phyloP scores from a whole-genome alignment of 2,113 vertebrate species.

The Odontophorus gujanensis region DNA sequence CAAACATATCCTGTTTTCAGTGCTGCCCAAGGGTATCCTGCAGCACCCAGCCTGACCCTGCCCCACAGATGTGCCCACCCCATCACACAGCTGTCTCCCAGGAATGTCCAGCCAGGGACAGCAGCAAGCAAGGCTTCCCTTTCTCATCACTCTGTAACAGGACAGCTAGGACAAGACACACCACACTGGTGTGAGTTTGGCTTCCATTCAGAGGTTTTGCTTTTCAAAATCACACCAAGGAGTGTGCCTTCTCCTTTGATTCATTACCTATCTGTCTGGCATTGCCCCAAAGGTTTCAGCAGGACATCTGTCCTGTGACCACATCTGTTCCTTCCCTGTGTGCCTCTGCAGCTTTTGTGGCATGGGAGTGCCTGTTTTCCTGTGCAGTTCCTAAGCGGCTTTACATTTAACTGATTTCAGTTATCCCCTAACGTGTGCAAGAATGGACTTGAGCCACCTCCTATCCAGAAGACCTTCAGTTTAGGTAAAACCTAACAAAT shows the following conservation, averaged over 20 bases:
- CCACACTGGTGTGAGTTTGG: accelerated
- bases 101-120: not conserved
- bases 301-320: not conserved
- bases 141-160: accelerated
- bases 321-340: not conserved
- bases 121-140: accelerated
- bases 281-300: too few species aligned
- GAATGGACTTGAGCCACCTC: not conserved
- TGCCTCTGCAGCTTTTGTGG: not conserved
- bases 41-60: not conserved
- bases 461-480: not conserved
- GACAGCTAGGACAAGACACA: not conserved
- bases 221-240: not conserved
- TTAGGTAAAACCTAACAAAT: not conserved
- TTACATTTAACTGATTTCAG: accelerated
- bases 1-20: not conserved
- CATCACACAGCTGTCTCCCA: not conserved
- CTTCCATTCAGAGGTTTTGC: not conserved
- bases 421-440: accelerated
- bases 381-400: not conserved
- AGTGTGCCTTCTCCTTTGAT: not conserved
- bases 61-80: not conserved
- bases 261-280: not conserved
- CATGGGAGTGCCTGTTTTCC: not conserved
- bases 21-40: not conserved